Evolutionary conservation across 2,888 invertebrate genomes (phyloP).

Genomic region (Eupithecia inturbata): DNA sequence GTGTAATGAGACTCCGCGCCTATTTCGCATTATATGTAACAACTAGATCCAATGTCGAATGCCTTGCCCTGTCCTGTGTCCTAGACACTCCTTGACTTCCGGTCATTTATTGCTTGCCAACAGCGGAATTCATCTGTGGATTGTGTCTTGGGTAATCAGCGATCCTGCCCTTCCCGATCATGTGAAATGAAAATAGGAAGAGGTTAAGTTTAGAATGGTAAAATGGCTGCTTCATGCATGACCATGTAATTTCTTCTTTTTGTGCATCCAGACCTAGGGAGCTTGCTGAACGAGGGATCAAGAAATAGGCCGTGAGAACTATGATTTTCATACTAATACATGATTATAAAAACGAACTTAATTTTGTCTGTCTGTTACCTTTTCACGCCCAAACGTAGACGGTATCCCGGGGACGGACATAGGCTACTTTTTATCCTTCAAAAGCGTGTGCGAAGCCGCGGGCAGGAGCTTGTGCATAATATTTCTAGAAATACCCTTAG

Average conservation of each 20-base stretch:
- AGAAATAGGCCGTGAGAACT: background rate
- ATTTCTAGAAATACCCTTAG: background rate
- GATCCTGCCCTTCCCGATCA: constrained; percentile 25
- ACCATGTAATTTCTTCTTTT: background rate
- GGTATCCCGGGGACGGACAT: background rate
- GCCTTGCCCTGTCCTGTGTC: constrained; percentile 39
- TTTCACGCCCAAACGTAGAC: background rate
- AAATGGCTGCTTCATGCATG: background rate
- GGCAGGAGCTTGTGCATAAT: background rate
- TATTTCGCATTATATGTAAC: constrained; percentile 38
- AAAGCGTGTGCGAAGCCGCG: background rate
- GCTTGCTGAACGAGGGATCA: background rate
- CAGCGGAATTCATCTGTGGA: background rate
- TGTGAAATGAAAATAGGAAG: background rate
- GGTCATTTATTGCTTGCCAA: constrained; percentile 3
- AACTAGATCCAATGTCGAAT: constrained; percentile 26
- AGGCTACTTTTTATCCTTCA: background rate
- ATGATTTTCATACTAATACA: background rate
- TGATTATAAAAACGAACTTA: background rate
- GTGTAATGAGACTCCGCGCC: constrained; percentile 37
- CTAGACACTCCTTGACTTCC: constrained; percentile 42
- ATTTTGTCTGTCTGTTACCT: background rate
- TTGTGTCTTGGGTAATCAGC: background rate
- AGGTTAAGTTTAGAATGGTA: background rate
- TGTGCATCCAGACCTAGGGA: background rate